These are phyloP conservation scores for Scomber scombrus DNA, from an alignment of 2,113 vertebrate genomes.

Conservation along the genomic window DNA sequence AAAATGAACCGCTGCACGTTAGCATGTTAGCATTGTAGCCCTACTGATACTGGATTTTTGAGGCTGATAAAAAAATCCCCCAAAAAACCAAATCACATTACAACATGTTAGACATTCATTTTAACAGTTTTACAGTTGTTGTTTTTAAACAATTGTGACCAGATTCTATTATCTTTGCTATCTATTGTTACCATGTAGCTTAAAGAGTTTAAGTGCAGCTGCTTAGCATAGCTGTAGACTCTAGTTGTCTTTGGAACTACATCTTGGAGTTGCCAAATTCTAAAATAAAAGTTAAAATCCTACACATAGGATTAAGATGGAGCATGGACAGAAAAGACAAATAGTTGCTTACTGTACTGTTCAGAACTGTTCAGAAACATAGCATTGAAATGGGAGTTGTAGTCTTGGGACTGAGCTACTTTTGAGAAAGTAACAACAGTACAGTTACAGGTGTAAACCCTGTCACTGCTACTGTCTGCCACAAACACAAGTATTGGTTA, in stretches of 20 bases:
- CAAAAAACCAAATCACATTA: no score
- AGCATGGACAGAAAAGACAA: background rate
- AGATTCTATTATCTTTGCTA: no score
- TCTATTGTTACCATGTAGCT: background rate
- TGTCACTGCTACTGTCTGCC: background rate
- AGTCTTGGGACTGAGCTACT: background rate
- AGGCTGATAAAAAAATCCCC: no score
- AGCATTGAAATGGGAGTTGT: no score
- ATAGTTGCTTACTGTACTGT: background rate
- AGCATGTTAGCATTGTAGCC: no score
- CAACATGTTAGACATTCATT: no score
- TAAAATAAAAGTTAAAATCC: background rate
- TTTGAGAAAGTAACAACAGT: background rate
- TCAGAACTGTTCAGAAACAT: background rate
- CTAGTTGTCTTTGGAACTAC: background rate
- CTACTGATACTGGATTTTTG: no score
- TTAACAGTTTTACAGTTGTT: no score
- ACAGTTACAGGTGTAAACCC: background rate
- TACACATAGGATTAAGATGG: conserved; percentile 10
- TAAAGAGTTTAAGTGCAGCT: background rate
- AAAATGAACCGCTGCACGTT: background rate
- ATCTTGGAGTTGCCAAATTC: background rate
- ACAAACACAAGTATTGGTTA: conserved; percentile 18
- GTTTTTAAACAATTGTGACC: no score
- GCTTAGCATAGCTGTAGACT: background rate